phyloP scores from a whole-genome alignment of 2,888 invertebrate species.

The Diplolepis rosae region DNA sequence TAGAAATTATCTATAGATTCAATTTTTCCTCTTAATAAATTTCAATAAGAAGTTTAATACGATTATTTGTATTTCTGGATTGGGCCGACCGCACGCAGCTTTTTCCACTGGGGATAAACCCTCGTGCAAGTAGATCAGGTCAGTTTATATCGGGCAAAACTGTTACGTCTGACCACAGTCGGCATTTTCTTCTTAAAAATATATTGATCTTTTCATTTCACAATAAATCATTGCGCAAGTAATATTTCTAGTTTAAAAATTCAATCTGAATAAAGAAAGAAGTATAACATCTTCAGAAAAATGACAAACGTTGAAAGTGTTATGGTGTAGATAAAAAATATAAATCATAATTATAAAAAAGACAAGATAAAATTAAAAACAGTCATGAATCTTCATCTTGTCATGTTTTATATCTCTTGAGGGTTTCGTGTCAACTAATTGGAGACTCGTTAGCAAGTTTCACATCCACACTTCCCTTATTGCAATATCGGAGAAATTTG shows the following conservation, averaged over 20 bases:
- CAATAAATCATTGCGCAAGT: neutral
- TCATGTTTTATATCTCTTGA: neutral
- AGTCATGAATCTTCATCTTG: neutral
- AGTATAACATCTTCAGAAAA: neutral
- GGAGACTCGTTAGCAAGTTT: neutral
- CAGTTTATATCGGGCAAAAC: neutral
- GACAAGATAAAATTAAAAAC: neutral
- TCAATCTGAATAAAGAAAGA: neutral
- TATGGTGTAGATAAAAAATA: neutral
- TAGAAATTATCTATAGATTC: too few relatives aligned
- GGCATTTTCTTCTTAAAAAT: neutral
- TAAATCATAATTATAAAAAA: neutral
- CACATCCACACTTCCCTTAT: neutral
- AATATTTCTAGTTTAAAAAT: neutral
- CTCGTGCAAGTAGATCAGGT: constrained; percentile 10
- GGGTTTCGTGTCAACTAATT: neutral
- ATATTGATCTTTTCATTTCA: neutral
- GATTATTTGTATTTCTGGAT: neutral
- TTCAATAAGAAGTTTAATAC: neutral
- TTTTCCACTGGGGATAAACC: neutral
- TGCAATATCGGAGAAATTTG: constrained; percentile 11
- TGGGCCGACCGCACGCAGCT: neutral
- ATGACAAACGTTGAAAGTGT: neutral
- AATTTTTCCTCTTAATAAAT: too few relatives aligned
- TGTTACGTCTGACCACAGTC: constrained; percentile 6